phyloP scores from a whole-genome alignment of 2,113 vertebrate genomes.

The Excalfactoria chinensis region DNA sequence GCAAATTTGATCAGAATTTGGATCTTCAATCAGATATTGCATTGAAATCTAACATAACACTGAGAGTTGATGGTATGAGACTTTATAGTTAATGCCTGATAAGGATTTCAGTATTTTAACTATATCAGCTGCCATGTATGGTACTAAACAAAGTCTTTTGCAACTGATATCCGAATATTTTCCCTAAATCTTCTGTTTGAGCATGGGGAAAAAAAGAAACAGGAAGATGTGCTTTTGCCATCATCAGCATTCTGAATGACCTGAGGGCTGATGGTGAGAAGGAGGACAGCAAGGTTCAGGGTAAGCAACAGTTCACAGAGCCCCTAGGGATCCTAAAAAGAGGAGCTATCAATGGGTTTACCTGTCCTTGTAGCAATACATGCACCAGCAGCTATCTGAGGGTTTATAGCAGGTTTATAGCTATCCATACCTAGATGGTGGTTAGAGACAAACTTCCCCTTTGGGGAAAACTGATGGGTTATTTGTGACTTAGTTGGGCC shows the following conservation, averaged over 20 bases:
- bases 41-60: not conserved
- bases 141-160: not conserved
- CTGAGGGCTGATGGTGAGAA: not conserved
- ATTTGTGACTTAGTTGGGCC: not conserved
- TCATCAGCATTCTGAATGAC: not conserved
- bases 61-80: not conserved
- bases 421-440: not conserved
- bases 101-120: not conserved
- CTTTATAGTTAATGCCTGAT: not conserved
- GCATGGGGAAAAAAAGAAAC: not conserved
- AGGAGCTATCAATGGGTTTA: not conserved
- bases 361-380: not conserved
- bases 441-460: not conserved
- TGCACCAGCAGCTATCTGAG: not conserved
- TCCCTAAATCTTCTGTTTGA: not conserved
- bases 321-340: not conserved
- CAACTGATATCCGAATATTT: not conserved
- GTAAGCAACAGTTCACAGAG: rapidly evolving
- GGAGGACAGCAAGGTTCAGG: not conserved
- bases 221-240: not conserved
- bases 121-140: not conserved
- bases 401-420: not conserved
- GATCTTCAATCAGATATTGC: not conserved
- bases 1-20: not conserved
- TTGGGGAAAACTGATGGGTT: not conserved